Conservation (phyloP, 2,113 vertebrate genomes). For the Anoplopoma fimbria region DNA sequence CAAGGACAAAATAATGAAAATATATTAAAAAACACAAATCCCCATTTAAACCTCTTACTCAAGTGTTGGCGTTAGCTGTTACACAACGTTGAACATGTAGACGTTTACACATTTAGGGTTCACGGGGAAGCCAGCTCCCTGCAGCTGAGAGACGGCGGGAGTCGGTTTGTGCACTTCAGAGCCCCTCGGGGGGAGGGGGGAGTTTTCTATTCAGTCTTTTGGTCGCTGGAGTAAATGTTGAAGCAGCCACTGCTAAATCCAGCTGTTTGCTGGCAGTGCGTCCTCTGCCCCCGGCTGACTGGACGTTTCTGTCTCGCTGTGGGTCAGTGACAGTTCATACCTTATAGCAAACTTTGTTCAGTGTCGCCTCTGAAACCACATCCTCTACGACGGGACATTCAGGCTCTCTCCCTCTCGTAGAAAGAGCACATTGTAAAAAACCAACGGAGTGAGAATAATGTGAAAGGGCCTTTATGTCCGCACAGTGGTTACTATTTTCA, state of each 20-base stretch:
- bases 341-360: conserved; percentile 55
- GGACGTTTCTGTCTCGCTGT: conserved; percentile 27
- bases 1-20: background rate
- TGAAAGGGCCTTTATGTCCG: conserved; percentile 48
- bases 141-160: background rate
- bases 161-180: background rate
- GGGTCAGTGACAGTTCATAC: conserved; percentile 72
- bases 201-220: conserved; percentile 4
- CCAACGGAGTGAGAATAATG: conserved; percentile 22
- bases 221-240: conserved; percentile 28
- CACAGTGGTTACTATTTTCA: conserved; percentile 5
- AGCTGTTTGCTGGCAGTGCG: conserved; percentile 52
- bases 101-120: conserved; percentile 6
- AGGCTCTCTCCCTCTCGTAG: conserved; percentile 23
- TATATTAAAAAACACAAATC: conserved; percentile 15
- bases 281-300: conserved; percentile 28
- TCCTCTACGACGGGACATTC: conserved; percentile 51
- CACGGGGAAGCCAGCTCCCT: background rate
- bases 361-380: conserved; percentile 54
- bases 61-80: background rate
- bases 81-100: background rate
- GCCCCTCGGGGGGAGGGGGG: background rate
- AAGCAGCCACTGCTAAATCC: conserved; percentile 43
- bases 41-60: background rate
- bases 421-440: conserved; percentile 48